phyloP scores from a whole-genome alignment of 2,888 invertebrate genomes.

The Antheraea yamamai region DNA sequence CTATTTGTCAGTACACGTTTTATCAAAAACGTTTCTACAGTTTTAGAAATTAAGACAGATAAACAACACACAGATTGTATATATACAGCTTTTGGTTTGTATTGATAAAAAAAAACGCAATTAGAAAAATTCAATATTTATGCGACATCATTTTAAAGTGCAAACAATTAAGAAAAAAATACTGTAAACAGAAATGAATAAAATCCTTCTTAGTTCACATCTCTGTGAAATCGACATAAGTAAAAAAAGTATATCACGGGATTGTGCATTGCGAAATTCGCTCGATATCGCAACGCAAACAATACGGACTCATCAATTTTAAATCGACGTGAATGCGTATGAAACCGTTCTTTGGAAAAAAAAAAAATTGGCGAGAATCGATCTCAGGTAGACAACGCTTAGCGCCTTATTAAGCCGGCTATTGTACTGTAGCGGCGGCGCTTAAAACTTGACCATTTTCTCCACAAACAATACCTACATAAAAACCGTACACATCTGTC shows the following conservation, averaged over 20 bases:
- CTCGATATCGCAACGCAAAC: slow-evolving; percentile 57
- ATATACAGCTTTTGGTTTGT: no score
- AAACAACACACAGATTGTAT: no score
- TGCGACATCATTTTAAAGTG: neutral
- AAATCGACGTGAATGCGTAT: slow-evolving; percentile 49
- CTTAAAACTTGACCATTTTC: slow-evolving; percentile 60
- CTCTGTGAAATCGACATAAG: slow-evolving; percentile 37
- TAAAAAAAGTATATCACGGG: slow-evolving; percentile 36
- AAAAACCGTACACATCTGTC: slow-evolving; percentile 46
- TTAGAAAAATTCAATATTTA: neutral
- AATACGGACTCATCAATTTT: slow-evolving; percentile 67
- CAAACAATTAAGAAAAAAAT: slow-evolving; percentile 9
- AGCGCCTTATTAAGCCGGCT: slow-evolving; percentile 63
- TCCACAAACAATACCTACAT: slow-evolving; percentile 41
- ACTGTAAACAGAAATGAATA: no score
- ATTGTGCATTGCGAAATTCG: slow-evolving; percentile 45
- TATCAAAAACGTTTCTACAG: no score
- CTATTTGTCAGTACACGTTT: no score
- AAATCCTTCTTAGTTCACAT: no score
- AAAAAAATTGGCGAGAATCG: slow-evolving; percentile 54
- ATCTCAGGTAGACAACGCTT: slow-evolving; percentile 65
- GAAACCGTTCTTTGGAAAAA: slow-evolving; percentile 41
- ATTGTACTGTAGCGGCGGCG: slow-evolving; percentile 65
- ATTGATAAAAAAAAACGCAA: neutral
- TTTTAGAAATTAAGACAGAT: no score